Base-by-base conservation (phyloP, 2,888 invertebrate species). In the Epirrhoe tristata region DNA sequence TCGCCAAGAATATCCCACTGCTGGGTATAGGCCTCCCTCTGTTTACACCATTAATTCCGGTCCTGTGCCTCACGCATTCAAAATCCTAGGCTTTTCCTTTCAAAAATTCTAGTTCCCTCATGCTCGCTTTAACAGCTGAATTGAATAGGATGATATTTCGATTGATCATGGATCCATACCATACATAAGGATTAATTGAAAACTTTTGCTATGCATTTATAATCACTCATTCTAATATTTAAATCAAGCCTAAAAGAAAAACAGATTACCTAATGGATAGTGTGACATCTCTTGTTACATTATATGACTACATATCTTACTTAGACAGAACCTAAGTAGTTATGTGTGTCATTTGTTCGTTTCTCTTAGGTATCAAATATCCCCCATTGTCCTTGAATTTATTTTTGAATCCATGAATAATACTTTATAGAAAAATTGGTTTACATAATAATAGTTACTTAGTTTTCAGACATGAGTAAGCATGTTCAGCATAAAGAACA, bases 401-500 rank as follows among this genome's bases (percentile, higher is more conserved):
- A 71, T 70, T 70, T 71, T 70, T 68, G 12, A 12, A 43, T 43
- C 12, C 3, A 43, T 43, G 39, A 43, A 43, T 43, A 43, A 39
- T 10, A 12, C 10, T 43, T 43, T 43, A 5, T 12, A 12, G 5
- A 5, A 12, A 43, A 12, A 5, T 34, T 5, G 5, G 7, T 5
- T 34, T 2, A 43, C 12, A 12, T 12, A 43, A 12, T 43, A 12
- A 10, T 34, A 43, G 12, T 68, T 63, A 58, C 57, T 59, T 61
- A 67, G 52, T 58, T 63, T 71, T 64, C 63, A 50, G 54, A 58
- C 59, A 58, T 63, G 52, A 52, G 63, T 61, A 59, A 56, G 69
- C 62, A 54, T 59, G 66, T 51, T 58, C 51, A 55, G 60, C 67
- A 73, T 73, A 66, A 65, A 70, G 58, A 71, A 70, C 72, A 75